phyloP scores from a whole-genome alignment of 2,113 vertebrate species.

The Bufo gargarizans region DNA sequence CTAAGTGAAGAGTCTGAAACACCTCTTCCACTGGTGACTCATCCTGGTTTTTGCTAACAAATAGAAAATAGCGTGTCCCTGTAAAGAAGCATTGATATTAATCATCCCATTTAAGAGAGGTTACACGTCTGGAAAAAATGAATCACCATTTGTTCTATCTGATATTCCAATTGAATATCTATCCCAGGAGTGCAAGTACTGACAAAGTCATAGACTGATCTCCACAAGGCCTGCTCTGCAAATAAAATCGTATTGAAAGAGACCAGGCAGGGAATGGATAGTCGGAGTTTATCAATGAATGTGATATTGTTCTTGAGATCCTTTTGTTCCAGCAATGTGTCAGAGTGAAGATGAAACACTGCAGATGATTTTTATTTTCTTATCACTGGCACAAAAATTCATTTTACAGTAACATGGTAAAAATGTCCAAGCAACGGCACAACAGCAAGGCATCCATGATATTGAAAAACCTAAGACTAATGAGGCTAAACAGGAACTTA shows the following conservation, averaged over 20 bases:
- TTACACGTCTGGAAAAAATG: constrained; percentile 60
- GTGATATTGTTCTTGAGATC: constrained; percentile 21
- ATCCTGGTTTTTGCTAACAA: constrained; percentile 60
- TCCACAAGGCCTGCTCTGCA: constrained; percentile 49
- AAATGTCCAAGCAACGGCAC: neutral
- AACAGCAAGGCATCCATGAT: neutral
- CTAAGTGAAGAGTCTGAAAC: constrained; percentile 58
- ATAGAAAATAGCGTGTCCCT: constrained; percentile 52
- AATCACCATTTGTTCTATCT: constrained; percentile 61
- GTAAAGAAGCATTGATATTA: constrained; percentile 61
- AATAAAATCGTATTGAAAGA: constrained; percentile 33
- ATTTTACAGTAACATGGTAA: neutral
- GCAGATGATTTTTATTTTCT: constrained; percentile 2
- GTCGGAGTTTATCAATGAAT: constrained; percentile 24
- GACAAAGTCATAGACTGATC: constrained; percentile 55
- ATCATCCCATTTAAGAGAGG: constrained; percentile 62
- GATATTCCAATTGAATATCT: constrained; percentile 53
- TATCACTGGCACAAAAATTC: neutral
- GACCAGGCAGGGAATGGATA: constrained; percentile 8
- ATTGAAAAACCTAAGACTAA: neutral
- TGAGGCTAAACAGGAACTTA: too few relatives aligned
- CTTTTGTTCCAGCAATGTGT: neutral
- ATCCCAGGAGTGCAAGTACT: constrained; percentile 47
- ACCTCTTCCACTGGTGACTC: constrained; percentile 57
- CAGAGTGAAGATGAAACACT: neutral